Base-by-base conservation (phyloP, 2,888 invertebrate species). In the Apomyelois bistriatella region DNA sequence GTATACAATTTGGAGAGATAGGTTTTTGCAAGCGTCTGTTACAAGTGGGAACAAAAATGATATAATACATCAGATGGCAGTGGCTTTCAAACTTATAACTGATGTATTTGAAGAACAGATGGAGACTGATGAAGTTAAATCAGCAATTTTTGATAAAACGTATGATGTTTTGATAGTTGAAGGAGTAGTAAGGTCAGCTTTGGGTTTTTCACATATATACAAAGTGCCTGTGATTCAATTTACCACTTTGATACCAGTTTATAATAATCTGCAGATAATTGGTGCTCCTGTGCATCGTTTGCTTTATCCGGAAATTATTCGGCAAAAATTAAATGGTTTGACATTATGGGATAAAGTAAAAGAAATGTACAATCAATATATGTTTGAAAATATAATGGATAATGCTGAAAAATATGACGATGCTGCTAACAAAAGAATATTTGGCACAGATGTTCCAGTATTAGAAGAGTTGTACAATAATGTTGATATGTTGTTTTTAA, bases 401-500 rank as follows among this genome's bases (percentile, higher is more conserved):
- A 48, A 4, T 5, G 6, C 46, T 3, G 60, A 65, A 41, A 52
- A 48, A 1, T 41, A 41, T 2, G 64, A 68, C 10, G 56, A 64
- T 51, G 47, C 48, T 13, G 40, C 65, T 8, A 8, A 74, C 1
- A 64, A 52, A 30, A 60, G 56, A 54, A 30, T 62, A 40, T 70
- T 74, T 55, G 80, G 76, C 0, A n/a, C 58, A 4, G 60, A 72
- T 16, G 15, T 61, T 0, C 73, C 79, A 0, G 1, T 46, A 4
- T 8, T 72, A 1, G 52, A 12, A 2, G 69, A 73, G 37, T 53
- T 79, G 1, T 55, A 55, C 32, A 60, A 70, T 40, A 76, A 72
- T 51, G 64, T 83, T n/a, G 76, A 80, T 46, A 67, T 90, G 74
- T 52, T 89, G 22, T 79, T 91, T 55, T 51, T 86, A 1, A 90